Evolutionary conservation across 1,140 invertebrate genomes (phyloP).

Genomic region (Zaprionus capensis): DNA sequence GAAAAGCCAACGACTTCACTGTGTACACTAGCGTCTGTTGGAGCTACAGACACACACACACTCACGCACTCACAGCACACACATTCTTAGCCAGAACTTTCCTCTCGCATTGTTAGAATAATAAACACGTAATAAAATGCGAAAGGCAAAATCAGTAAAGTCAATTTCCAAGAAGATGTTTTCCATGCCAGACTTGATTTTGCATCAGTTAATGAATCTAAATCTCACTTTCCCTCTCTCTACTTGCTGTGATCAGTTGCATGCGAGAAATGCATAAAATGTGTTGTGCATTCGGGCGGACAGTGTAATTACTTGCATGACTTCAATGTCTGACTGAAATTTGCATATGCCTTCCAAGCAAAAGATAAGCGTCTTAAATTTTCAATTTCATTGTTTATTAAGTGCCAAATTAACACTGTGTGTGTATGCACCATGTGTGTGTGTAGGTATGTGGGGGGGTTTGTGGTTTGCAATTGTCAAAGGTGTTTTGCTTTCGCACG

Average conservation of each 20-base stretch:
- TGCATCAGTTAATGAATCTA: constrained; percentile 65
- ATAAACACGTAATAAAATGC: constrained; percentile 81
- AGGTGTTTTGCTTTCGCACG: constrained; percentile 67
- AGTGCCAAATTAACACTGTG: constrained; percentile 71
- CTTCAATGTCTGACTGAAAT: constrained; percentile 53
- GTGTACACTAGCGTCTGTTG: constrained; percentile 31
- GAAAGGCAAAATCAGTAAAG: constrained; percentile 75
- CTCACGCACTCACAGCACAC: not conserved
- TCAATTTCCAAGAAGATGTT: constrained; percentile 75
- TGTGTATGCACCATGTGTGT: constrained; percentile 7
- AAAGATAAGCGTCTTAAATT: constrained; percentile 77
- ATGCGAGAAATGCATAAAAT: constrained; percentile 45
- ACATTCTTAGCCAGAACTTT: constrained; percentile 48
- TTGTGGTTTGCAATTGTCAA: constrained; percentile 46
- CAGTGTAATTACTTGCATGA: constrained; percentile 72
- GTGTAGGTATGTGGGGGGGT: constrained; percentile 14
- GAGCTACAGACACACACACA: constrained; percentile 38
- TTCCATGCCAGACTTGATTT: constrained; percentile 66
- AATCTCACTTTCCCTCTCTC: not conserved
- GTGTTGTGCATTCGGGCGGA: constrained; percentile 35
- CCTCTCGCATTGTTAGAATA: constrained; percentile 75
- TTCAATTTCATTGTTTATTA: constrained; percentile 83
- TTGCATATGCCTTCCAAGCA: constrained; percentile 64
- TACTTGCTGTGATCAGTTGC: constrained; percentile 30
- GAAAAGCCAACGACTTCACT: constrained; percentile 19